Percentiles rank a stretch among this genome's conserved stretches.
phyloP scores from a whole-genome alignment of 2,888 invertebrate species.

The Hoplodrina ambigua region DNA sequence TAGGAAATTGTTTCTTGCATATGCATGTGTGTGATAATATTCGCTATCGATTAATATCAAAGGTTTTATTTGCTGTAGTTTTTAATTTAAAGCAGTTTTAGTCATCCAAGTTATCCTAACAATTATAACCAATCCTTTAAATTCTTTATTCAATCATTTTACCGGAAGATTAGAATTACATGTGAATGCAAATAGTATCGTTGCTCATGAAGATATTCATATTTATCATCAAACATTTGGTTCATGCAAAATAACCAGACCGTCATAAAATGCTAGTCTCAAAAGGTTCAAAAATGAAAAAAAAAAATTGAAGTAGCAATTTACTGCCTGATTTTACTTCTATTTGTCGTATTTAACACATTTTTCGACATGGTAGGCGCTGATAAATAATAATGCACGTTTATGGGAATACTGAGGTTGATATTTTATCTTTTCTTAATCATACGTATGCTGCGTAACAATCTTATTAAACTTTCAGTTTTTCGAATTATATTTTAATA shows the following conservation, averaged over 20 bases:
- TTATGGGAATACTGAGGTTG: constrained; percentile 54
- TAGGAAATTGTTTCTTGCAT: constrained; percentile 53
- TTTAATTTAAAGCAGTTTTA: constrained; percentile 72
- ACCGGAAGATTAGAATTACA: constrained; percentile 26
- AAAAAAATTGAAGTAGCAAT: constrained; percentile 19
- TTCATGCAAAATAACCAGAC: constrained; percentile 72
- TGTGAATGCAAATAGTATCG: constrained; percentile 40
- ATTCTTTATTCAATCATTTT: constrained; percentile 16
- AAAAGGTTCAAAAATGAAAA: constrained; percentile 66
- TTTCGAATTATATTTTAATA: constrained; percentile 19
- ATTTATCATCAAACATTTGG: constrained; percentile 39
- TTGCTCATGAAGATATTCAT: constrained; percentile 43
- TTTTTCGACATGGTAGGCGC: constrained; percentile 32
- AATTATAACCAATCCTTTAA: constrained; percentile 48
- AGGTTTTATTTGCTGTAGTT: constrained; percentile 80
- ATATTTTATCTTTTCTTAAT: constrained; percentile 36
- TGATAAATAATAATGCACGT: constrained; percentile 57
- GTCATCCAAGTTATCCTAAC: constrained; percentile 62
- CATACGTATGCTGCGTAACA: constrained; percentile 42
- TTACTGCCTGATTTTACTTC: constrained; percentile 35
- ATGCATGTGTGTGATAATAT: constrained; percentile 71
- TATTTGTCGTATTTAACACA: constrained; percentile 52
- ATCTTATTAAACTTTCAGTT: constrained; percentile 39
- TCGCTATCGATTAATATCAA: constrained; percentile 63
- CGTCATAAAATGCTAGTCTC: constrained; percentile 88